phyloP scores from a whole-genome alignment of 2,888 invertebrate species.

The Pimpla rufipes region DNA sequence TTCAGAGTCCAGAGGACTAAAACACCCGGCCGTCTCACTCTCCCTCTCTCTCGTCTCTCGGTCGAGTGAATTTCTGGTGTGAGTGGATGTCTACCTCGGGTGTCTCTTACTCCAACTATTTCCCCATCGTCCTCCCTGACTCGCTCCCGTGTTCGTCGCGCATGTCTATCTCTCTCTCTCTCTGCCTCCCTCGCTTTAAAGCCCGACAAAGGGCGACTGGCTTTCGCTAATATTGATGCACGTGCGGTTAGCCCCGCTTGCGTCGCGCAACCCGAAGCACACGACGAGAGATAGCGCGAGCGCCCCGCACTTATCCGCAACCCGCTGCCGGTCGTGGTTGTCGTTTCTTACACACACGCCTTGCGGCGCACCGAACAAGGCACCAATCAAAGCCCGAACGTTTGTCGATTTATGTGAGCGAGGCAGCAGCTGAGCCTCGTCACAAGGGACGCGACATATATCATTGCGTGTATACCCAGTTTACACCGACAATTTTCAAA shows the following conservation, averaged over 20 bases:
- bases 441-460: background rate
- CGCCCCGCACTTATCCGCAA: constrained; percentile 46
- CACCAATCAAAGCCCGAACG: constrained; percentile 49
- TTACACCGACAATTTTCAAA: background rate
- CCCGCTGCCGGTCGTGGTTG: constrained; percentile 32
- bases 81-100: constrained; percentile 13
- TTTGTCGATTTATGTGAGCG: constrained; percentile 28
- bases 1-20: constrained; percentile 24
- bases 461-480: background rate
- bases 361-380: constrained; percentile 43
- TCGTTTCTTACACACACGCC: constrained; percentile 39
- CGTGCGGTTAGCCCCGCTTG: constrained; percentile 63
- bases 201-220: constrained; percentile 64
- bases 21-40: background rate
- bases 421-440: constrained; percentile 13
- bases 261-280: constrained; percentile 52
- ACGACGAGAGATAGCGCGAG: constrained; percentile 14
- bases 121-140: constrained; percentile 47
- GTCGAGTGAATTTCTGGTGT: constrained; percentile 46
- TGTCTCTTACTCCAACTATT: constrained; percentile 34
- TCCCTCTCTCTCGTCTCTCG: constrained; percentile 24
- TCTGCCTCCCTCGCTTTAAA: constrained; percentile 59
- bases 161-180: constrained; percentile 45
- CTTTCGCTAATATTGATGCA: constrained; percentile 71
- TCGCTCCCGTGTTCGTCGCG: constrained; percentile 14